A percentile compares a stretch with the other conserved stretches of the same genome.
These are phyloP conservation scores for Poeciliopsis turrubarensis DNA, from an alignment of 2,113 vertebrate species.

Conservation along the genomic window DNA sequence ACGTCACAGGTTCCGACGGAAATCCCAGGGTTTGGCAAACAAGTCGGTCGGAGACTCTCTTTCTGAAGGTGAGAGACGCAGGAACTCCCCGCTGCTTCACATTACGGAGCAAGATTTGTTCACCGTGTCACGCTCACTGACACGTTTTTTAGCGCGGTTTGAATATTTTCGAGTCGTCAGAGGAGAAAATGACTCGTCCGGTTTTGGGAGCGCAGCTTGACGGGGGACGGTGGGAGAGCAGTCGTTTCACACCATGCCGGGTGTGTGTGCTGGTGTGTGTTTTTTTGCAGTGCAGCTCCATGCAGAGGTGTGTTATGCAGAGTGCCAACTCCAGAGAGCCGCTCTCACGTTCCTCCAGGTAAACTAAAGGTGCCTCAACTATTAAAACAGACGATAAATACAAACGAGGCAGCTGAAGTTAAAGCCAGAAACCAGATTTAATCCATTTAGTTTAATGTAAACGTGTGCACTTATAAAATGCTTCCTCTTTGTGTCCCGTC, in stretches of 20 bases:
- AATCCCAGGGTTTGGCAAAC: conserved; percentile 66
- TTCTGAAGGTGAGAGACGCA: conserved; percentile 77
- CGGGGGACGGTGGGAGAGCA: background rate
- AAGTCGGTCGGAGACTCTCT: conserved; percentile 69
- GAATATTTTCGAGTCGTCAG: background rate
- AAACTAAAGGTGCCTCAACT: background rate
- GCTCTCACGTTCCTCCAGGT: conserved; percentile 87
- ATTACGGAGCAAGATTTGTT: background rate
- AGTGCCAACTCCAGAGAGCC: conserved; percentile 85
- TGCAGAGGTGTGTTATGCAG: conserved; percentile 84
- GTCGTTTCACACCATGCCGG: background rate
- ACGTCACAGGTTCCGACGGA: conserved; percentile 79
- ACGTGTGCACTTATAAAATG: background rate
- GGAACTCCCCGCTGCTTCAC: background rate
- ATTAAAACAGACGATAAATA: background rate
- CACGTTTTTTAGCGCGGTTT: background rate
- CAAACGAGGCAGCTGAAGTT: background rate
- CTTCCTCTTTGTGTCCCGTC: conserved; percentile 1
- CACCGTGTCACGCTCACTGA: background rate
- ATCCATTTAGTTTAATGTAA: background rate
- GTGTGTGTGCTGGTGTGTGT: conserved; percentile 27
- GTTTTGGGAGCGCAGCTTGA: background rate
- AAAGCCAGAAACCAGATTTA: background rate
- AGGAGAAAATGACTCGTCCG: background rate
- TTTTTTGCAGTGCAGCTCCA: conserved; percentile 82